Evolutionary conservation across 1,140 invertebrate species (phyloP), one percentile per base, ranked within the genome.

Genomic region (Penaeus indicus): DNA sequence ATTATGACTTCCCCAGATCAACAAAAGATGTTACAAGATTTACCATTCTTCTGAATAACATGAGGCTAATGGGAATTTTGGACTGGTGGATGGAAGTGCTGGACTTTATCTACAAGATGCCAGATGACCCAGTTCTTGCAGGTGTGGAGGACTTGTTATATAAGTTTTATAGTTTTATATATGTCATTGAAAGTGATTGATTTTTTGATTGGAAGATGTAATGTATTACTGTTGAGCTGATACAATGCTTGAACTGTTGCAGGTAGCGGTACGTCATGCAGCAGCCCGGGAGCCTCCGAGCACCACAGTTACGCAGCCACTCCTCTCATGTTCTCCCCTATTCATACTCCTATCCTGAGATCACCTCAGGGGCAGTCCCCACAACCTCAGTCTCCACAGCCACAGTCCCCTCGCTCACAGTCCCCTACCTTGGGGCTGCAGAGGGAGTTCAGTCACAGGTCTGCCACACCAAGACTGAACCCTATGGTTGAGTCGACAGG

Each of bases 21-120:
- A 93, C 92, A 38, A 91, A 91, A 83, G 96, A 96, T 89, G 94
- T 95, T n/a, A 95, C 95, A 0, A 95, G 96, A 88, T 97, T 98
- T 85, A 99, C 97, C 1, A 95, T 99, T 84, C 93, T 99, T 27
- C 93, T 99, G 5, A 98, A 99, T 92, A 98, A 98, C 92, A 98
- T 99, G 97, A 94, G 98, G 79, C 93, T 99, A 10, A 98, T 99
- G 94, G 96, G 97, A 0, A 96, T 99, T 78, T 94, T 99, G 91
- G 97, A 99, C 93, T 99, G 98, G 97, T 96, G 98, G 95, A 95
- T 98, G 92, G 95, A 95, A 19, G 94, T 97, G 0, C 95, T 95
- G 91, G 95, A 97, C 91, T 99, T 98, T 92, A 94, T 99, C 0
- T 91, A 94, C 13, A 94, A 92, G 11, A 93, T 54, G 10, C 86